Base-by-base conservation (phyloP, 1,140 invertebrate species). In the Nasonia vitripennis region DNA sequence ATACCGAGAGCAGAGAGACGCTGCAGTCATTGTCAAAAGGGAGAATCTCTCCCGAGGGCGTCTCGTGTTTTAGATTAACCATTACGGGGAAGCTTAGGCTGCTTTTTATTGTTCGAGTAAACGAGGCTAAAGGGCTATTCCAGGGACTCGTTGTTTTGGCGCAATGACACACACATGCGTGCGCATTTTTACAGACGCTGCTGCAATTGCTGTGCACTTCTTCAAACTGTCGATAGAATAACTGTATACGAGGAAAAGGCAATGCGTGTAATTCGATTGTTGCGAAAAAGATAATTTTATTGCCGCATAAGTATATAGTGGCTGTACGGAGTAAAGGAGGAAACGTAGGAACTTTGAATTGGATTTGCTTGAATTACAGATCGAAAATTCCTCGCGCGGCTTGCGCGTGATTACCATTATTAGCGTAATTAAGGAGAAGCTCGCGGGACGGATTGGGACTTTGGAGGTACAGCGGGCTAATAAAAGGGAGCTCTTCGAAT, bases 351-450 rank as follows among this genome's bases (percentile, higher is more conserved):
- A 84, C 23, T 51, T 31, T 55, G n/a, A n/a, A n/a, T n/a, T n/a
- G n/a, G n/a, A 78, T 84, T 70, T 84, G 41, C 62, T 31, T 84
- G 41, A 84, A 84, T 84, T 78, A 78, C 55, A 31, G 75, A 83
- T 84, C 82, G 45, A 70, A 78, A 78, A 17, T n/a, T n/a, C n/a
- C n/a, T n/a, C n/a, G n/a, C n/a, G n/a, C n/a, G n/a, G n/a, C n/a
- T 70, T 83, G 6, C 81, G 14, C 10, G 31, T 0, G 67, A 84
- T 68, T 6, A 70, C n/a, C 23, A 70, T 82, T 48, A 84, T 78
- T 78, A 83, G 20, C 17, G 70, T 77, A 84, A 84, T 70, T 84
- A 71, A 84, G 75, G 75, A 68, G 37, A 77, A 67, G 27, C 34
- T 45, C 23, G 23, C 23, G 23, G 75, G 67, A 45, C 12, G 70